Percentiles rank a stretch among this genome's conserved stretches.
Conservation (phyloP, 1,140 invertebrate genomes). For the Hermetia illucens region DNA sequence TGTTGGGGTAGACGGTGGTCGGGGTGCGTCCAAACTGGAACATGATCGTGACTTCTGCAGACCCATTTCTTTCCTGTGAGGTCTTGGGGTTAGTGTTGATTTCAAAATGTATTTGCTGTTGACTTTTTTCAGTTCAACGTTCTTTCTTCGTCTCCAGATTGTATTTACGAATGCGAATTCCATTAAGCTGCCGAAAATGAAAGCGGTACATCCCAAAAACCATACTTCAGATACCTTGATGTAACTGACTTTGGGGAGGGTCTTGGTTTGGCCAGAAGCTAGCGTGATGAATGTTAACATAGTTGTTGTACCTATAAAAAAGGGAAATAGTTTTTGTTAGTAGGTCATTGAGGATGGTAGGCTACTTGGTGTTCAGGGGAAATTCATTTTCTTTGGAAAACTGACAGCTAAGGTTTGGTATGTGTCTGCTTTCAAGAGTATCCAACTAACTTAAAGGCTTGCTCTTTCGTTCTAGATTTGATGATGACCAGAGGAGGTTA, state of each 20-base stretch:
- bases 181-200: constrained; percentile 72
- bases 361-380: too few relatives aligned
- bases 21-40: constrained; percentile 49
- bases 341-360: not conserved
- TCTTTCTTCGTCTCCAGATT: constrained; percentile 70
- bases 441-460: too few relatives aligned
- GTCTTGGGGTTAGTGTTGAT: constrained; percentile 61
- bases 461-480: too few relatives aligned
- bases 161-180: constrained; percentile 86
- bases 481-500: too few relatives aligned
- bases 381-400: too few relatives aligned
- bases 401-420: too few relatives aligned
- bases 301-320: constrained; percentile 51
- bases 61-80: constrained; percentile 50
- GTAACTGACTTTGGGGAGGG: constrained; percentile 75
- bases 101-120: constrained; percentile 72
- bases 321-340: too few relatives aligned
- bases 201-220: constrained; percentile 72
- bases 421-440: too few relatives aligned
- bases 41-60: constrained; percentile 53
- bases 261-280: constrained; percentile 61
- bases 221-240: constrained; percentile 84
- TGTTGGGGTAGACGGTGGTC: constrained; percentile 28
- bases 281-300: constrained; percentile 78
- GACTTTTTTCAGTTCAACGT: constrained; percentile 65